phyloP scores from a whole-genome alignment of 2,888 invertebrate genomes.

The Eupithecia tripunctaria region DNA sequence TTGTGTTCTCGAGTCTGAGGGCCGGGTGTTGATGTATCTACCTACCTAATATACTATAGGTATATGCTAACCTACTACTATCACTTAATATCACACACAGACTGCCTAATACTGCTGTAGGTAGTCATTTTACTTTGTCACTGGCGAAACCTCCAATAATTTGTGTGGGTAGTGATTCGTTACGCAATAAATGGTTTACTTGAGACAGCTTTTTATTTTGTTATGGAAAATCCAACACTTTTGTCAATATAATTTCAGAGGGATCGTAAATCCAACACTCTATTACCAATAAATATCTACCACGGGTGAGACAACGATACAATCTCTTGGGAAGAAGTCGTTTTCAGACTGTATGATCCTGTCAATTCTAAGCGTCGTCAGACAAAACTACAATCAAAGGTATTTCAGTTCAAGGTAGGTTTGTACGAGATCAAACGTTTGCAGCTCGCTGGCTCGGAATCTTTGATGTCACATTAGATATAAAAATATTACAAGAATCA shows the following conservation, averaged over 20 bases:
- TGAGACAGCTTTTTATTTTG: not conserved
- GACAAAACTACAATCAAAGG: not conserved
- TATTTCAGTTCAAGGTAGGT: not conserved
- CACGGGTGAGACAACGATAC: not conserved
- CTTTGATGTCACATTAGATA: not conserved
- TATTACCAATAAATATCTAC: not conserved
- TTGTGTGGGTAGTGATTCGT: not conserved
- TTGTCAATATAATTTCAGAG: not conserved
- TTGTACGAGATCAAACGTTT: not conserved
- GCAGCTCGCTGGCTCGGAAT: not conserved
- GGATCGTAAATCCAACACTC: not conserved
- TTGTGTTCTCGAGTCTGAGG: slow-evolving; percentile 43
- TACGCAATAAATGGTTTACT: not conserved
- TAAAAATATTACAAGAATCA: not conserved
- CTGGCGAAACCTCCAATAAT: not conserved
- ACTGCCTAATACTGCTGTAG: not conserved
- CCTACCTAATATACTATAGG: too few relatives aligned
- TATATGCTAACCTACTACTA: not conserved
- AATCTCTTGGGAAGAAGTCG: not conserved
- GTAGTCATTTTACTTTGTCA: not conserved
- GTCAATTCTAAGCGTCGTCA: not conserved
- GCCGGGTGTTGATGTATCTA: not conserved
- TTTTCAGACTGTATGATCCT: not conserved
- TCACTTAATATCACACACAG: not conserved
- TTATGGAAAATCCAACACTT: not conserved